Evolutionary conservation across 1,140 invertebrate genomes (phyloP), one percentile per base, ranked within the genome.

Genomic region (Agraylea sexmaculata): DNA sequence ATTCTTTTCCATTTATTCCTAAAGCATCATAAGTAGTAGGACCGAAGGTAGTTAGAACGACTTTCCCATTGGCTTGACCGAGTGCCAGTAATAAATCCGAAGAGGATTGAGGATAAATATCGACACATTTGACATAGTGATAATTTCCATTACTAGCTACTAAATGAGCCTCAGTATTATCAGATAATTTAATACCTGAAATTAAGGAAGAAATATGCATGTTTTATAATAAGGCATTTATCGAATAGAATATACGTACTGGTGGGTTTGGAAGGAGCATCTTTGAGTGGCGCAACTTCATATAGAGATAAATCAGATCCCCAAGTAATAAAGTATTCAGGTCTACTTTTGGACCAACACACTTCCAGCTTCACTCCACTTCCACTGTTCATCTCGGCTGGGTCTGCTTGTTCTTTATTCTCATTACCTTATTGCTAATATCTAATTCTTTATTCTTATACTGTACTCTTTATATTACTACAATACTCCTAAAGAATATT

Each of bases 31-130:
- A 74, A 25, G 70, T 66, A 4, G 74, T 71, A 25, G 82, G 75
- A 10, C 81, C 80, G 59, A 92, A 83, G 20, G 79, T 83, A 17
- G 77, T 80, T 2, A 93, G 64, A 4, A 78, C 67, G 17, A 92
- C 75, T 66, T 80, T 81, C n/a, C 89, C 88, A 68, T 84, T 89
- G 1, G 78, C 75, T 53, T 87, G 76, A 2, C 88, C 89, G 37
- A 91, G 70, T 1, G 87, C 88, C 22, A 93, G 63, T 20, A 92
- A 65, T 20, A 83, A 76, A 50, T 88, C 84, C 5, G 70, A 68
- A 23, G 83, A 74, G 12, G 70, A 47, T 59, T 77, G 66, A 29
- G 77, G 75, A 68, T 82, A 78, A 57, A 87, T 80, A 52, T 87
- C 83, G n/a, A 87, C 63, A 57, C 80, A 82, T 64, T 83, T 79